phyloP scores from a whole-genome alignment of 2,888 invertebrate genomes.

The Pollenia amentaria region DNA sequence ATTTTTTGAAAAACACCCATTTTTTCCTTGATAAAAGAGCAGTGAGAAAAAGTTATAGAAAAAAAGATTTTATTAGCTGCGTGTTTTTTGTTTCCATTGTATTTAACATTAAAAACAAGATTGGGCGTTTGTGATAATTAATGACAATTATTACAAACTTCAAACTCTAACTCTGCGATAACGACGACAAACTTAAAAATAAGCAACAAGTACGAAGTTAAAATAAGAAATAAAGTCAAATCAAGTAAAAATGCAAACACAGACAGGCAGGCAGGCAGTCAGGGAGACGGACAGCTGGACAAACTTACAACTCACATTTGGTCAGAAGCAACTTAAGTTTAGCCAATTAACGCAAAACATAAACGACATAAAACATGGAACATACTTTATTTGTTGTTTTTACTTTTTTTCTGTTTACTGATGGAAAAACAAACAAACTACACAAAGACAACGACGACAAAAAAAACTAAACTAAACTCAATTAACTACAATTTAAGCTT shows the following conservation, averaged over 20 bases:
- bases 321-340: conserved; percentile 72
- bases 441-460: conserved; percentile 35
- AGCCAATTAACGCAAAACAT: conserved; percentile 74
- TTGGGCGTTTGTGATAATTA: conserved; percentile 83
- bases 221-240: conserved; percentile 55
- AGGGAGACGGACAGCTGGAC: conserved; percentile 1
- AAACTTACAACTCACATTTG: conserved; percentile 50
- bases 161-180: conserved; percentile 61
- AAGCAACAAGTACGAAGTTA: conserved; percentile 23
- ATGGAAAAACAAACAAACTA: conserved; percentile 13
- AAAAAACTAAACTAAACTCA: conserved; percentile 66
- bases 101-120: conserved; percentile 77
- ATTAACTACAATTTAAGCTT: conserved; percentile 72
- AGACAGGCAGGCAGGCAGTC: conserved; percentile 18
- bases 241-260: conserved; percentile 64
- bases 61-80: conserved; percentile 23
- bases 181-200: conserved; percentile 38
- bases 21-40: conserved; percentile 34
- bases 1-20: conserved; percentile 18
- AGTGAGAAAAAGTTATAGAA: conserved; percentile 50
- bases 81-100: conserved; percentile 39
- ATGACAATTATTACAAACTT: conserved; percentile 77
- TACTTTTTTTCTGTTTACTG: neutral
- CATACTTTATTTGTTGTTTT: conserved; percentile 52
- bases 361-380: conserved; percentile 70